These are phyloP conservation scores for Amblyopsis hoosieri DNA, from an alignment of 2,797 vertebrate genomes.

Conservation along the genomic window DNA sequence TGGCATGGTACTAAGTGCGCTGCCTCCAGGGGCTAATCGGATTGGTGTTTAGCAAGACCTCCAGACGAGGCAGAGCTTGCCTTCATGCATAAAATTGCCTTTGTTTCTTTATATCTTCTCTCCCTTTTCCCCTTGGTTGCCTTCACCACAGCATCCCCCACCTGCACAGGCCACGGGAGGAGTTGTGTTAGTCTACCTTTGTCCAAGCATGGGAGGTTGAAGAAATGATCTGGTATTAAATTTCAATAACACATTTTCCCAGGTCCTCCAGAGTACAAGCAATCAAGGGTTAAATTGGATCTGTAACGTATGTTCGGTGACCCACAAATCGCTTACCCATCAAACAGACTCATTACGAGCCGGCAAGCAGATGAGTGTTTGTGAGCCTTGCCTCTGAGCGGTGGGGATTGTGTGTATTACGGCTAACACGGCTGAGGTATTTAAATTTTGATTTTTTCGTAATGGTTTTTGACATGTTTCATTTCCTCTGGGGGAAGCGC, in stretches of 20 bases:
- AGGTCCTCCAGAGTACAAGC: constrained; percentile 89
- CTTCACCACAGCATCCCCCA: constrained; percentile 65
- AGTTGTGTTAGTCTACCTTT: constrained; percentile 81
- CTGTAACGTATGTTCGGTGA: constrained; percentile 97
- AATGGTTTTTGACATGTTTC: constrained; percentile 99
- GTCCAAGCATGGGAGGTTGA: constrained; percentile 79
- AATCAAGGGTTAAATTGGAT: constrained; percentile 99
- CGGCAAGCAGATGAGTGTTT: constrained; percentile 97
- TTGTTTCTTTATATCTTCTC: constrained; percentile 74
- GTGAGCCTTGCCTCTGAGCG: constrained; percentile 90
- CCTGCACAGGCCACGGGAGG: constrained; percentile 64
- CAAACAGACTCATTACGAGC: constrained; percentile 99
- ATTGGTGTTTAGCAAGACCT: constrained; percentile 84
- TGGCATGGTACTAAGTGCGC: constrained; percentile 66
- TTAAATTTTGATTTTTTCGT: constrained; percentile 99
- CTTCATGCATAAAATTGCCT: constrained; percentile 78
- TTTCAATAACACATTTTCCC: constrained; percentile 89
- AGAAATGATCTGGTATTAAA: constrained; percentile 88
- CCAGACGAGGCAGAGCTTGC: constrained; percentile 75
- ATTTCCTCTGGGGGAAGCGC: constrained; percentile 99
- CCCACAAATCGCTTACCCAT: constrained; percentile 96
- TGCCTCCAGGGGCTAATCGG: constrained; percentile 81
- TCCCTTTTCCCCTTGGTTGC: constrained; percentile 62
- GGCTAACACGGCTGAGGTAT: constrained; percentile 97
- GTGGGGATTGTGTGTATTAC: constrained; percentile 96